Evolutionary conservation across 2,888 invertebrate genomes (phyloP).

Genomic region (Heliconius ismenius): DNA sequence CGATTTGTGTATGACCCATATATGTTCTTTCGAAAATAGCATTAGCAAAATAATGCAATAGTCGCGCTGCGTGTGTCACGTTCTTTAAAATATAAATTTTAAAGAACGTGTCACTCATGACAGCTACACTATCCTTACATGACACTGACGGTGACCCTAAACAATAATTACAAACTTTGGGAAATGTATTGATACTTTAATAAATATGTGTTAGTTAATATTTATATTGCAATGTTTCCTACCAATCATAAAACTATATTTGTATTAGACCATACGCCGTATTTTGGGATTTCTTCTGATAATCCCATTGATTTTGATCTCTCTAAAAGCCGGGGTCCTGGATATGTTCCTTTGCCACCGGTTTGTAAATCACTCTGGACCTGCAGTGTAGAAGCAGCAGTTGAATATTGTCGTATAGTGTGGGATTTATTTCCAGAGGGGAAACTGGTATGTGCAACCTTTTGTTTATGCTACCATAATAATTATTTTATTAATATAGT

Average conservation of each 20-base stretch:
- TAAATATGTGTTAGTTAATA: neutral
- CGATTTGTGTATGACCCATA: no score
- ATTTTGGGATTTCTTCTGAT: slow-evolving; percentile 92
- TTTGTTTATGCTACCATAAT: neutral
- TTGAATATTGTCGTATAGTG: slow-evolving; percentile 97
- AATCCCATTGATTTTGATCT: slow-evolving; percentile 92
- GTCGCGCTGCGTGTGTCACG: no score
- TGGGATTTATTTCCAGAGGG: slow-evolving; percentile 98
- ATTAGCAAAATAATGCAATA: no score
- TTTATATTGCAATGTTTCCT: slow-evolving; percentile 77
- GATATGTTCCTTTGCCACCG: slow-evolving; percentile 89
- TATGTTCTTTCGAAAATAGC: no score
- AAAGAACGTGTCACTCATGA: no score
- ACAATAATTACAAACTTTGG: neutral
- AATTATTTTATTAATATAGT: neutral
- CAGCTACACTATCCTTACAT: neutral
- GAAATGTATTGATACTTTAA: neutral
- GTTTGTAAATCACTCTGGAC: slow-evolving; percentile 98
- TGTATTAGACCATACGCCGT: slow-evolving; percentile 96
- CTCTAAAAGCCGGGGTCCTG: slow-evolving; percentile 85
- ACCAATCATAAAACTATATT: slow-evolving; percentile 97
- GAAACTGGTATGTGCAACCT: slow-evolving; percentile 85
- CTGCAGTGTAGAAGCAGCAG: slow-evolving; percentile 95
- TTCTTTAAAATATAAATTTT: no score
- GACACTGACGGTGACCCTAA: neutral